Conservation (phyloP, 2,797 vertebrate species). For the Sparus aurata region DNA sequence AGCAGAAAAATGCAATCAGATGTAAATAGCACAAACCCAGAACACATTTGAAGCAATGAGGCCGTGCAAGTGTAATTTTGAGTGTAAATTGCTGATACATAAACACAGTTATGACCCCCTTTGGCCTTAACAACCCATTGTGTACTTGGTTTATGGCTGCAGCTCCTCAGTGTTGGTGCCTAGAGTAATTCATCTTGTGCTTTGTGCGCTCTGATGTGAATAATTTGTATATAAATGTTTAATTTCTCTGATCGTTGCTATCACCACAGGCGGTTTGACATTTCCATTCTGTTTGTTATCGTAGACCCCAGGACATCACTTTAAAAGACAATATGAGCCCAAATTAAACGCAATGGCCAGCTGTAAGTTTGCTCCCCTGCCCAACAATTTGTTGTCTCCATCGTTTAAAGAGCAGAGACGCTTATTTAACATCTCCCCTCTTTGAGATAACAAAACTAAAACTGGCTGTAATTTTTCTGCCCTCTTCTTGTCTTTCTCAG, state of each 20-base stretch:
- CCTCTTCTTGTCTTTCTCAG: conserved; percentile 21
- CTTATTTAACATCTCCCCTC: conserved; percentile 25
- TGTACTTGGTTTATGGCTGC: conserved; percentile 33
- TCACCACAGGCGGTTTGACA: conserved; percentile 37
- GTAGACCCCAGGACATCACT: conserved; percentile 35
- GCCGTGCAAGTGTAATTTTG: conserved; percentile 8
- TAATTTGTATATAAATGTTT: conserved; percentile 60
- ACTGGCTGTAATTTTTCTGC: background rate
- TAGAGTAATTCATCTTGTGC: conserved; percentile 37
- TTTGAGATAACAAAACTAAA: background rate
- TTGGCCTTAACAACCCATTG: conserved; percentile 24
- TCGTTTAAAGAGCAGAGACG: background rate
- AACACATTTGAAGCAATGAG: background rate
- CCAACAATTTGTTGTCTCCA: conserved; percentile 28
- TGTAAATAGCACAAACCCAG: conserved; percentile 19
- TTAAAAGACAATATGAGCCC: conserved; percentile 48
- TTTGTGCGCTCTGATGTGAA: conserved; percentile 47
- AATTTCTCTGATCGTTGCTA: conserved; percentile 48
- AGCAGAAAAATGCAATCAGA: conserved; percentile 15
- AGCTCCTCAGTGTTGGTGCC: conserved; percentile 12
- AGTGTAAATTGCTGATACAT: conserved; percentile 17
- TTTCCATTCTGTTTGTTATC: conserved; percentile 56
- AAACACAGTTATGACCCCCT: conserved; percentile 18
- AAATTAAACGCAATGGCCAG: conserved; percentile 33
- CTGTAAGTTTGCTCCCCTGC: conserved; percentile 29